These are phyloP conservation scores for Callyntrura sp. DNA, from an alignment of 2,888 invertebrate genomes.

Conservation along the genomic window DNA sequence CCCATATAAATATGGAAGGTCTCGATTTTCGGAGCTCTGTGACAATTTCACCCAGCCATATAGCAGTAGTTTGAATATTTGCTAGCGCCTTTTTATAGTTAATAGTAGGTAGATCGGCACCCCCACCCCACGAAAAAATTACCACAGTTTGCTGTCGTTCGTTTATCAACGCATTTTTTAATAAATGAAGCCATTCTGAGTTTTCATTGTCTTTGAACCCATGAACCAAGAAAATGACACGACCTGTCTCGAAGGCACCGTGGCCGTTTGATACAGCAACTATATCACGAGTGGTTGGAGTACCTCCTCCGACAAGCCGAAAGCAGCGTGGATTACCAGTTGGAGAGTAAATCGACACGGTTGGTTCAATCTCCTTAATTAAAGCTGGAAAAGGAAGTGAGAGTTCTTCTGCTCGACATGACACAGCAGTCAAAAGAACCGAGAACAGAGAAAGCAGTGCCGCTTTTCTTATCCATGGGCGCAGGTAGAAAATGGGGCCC, in stretches of 20 bases:
- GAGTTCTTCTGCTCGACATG: conserved; percentile 25
- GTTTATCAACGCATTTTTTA: conserved; percentile 76
- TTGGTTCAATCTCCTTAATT: conserved; percentile 67
- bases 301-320: conserved; percentile 50
- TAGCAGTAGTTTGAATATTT: conserved; percentile 74
- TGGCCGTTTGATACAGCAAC: conserved; percentile 72
- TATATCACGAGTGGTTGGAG: conserved; percentile 69
- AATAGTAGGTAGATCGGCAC: conserved; percentile 63
- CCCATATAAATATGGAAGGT: conserved; percentile 76
- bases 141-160: conserved; percentile 68
- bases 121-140: conserved; percentile 76
- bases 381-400: conserved; percentile 73
- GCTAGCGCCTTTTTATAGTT: conserved; percentile 78
- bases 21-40: conserved; percentile 63
- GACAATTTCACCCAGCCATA: conserved; percentile 77
- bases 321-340: conserved; percentile 75
- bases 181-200: conserved; percentile 71
- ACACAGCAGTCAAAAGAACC: background rate
- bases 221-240: conserved; percentile 77
- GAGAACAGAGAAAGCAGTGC: background rate
- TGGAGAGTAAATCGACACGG: conserved; percentile 69
- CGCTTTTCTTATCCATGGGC: too few relatives aligned
- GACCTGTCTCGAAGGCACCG: conserved; percentile 62
- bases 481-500: too few relatives aligned
- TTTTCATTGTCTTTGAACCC: conserved; percentile 75